Evolutionary conservation across 2,888 invertebrate species (phyloP), one percentile per base, ranked within the genome.

Genomic region (Ectemnius continuus): DNA sequence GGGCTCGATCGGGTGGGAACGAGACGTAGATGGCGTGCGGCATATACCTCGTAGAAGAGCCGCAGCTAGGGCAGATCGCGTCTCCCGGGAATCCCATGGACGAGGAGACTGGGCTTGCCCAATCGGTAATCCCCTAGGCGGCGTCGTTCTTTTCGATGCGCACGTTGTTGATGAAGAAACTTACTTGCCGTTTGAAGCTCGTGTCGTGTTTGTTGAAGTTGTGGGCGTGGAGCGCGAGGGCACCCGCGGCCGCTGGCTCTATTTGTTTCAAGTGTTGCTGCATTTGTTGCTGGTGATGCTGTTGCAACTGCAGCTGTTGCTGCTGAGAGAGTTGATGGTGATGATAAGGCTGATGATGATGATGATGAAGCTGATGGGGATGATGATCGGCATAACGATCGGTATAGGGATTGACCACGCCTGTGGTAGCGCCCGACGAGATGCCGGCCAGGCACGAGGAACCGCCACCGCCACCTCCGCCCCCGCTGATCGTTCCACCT

Each of bases 131-230:
- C 70, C 69, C 75, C 84, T 87, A 88, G 84, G 85, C 84, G 82
- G 84, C 85, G 85, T 89, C 94, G 92, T 94, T 94, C 93, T 94
- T 94, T 93, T 94, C 94, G 93, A 94, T 94, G 92, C 94, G 94
- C 92, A 94, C 94, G 93, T 95, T 94, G 94, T 95, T 94, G 93
- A 94, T 94, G 94, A 94, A 94, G 93, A 94, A 94, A 95, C 95
- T 95, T 95, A 95, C 95, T 95, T 95, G 95, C 92, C 95, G 94
- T 93, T 95, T 95, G 93, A 94, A 94, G 92, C 93, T 94, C 90
- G 93, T 92, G 91, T 93, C 93, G 88, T 91, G 91, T 91, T 93
- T 93, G 92, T 93, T 93, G 93, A 92, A 93, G 89, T 92, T 93
- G 92, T 94, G 91, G 81, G 91, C 88, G 84, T 91, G 91, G 70